Evolutionary conservation across 1,140 invertebrate genomes (phyloP), one percentile per base, ranked within the genome.

Genomic region (Leptinotarsa lineolata): DNA sequence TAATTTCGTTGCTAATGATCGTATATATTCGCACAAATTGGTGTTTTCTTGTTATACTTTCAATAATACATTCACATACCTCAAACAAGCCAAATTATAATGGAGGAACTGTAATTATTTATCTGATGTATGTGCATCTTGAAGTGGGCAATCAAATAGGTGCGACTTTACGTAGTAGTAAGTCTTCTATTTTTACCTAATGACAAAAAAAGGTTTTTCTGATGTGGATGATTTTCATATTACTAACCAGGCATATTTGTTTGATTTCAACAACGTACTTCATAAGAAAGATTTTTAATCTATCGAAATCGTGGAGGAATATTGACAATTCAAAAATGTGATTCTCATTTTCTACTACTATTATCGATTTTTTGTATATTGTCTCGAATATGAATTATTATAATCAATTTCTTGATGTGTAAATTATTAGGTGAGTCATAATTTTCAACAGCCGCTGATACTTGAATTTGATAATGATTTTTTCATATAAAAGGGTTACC

Each of bases 1-100:
- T 67, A 67, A 67, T 67, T 45, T 44, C 11, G 24, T 24, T 67
- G 24, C 39, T 45, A 67, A 67, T 67, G 39, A 67, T 67, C 39
- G n/a, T 13, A 11, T 44, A 45, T 63, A 63, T 63, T 22, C 60
- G 20, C 60, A 63, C 60, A 63, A 67, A 67, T 67, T 67, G 65
- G 39, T 67, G 1, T 67, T 67, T 67, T 67, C 65, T 30, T 67
- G 65, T 67, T 39, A 67, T 67, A 67, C 65, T 45, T 67, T 67
- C 65, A 45, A 30, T 67, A 63, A 63, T 63, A 63, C 20, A 21
- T 63, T 20, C 11, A 63, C 11, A 21, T 63, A 63, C 20, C 61
- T 22, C 24, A 5, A 22, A 63, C 24, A 6, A 63, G 13, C 61
- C 11, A 16, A 63, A 63, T 63, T 63, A 63, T 63, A 63, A 13